Evolutionary conservation across 37 sponge, comb jelly and placozoan genomes (phyloP), one percentile per base, ranked within the genome.

Genomic region (Halichondria panicea): DNA sequence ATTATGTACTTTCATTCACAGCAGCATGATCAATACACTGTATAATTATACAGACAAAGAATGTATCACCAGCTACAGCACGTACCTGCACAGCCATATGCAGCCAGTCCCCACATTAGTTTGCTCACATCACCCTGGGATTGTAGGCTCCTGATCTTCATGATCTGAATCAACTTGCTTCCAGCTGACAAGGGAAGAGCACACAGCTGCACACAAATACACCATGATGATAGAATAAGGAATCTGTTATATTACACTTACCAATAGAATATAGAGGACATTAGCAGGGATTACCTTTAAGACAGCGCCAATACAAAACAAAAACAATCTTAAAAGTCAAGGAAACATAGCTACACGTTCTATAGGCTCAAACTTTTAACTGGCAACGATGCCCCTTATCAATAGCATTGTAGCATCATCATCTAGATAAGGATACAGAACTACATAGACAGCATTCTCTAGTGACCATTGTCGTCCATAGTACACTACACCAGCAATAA

Each of bases 1-100:
- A n/a, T n/a, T n/a, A n/a, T n/a, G n/a, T n/a, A n/a, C n/a, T 11
- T 11, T 58, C 6, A 24, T 58, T 12, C 19, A 58, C 19, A 58
- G 6, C 12, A 24, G 12, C 12, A 58, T 58, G 25, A 9, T 18
- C 13, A 48, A 48, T 48, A 48, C 50, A 48, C 13, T 18, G 13
- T 48, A 48, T 18, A 13, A 9, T 48, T 48, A 9, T 18, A 13
- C 13, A 48, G 50, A 9, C 50, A 18, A 48, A 13, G 50, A 18
- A 48, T 18, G 13, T 13, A 13, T 13, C 9, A 48, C 50, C 8
- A 8, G 9, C 36, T 66, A 1, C 4, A 41, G 50, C 12, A 19
- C 77, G 62, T 37, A 81, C 82, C 82, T 48, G 64, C 59, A 69
- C 71, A 80, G 31, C 71, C 70, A 43, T 80, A 80, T 1, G 81